Conservation (phyloP, 2,797 vertebrate species). For the Astyanax mexicanus region DNA sequence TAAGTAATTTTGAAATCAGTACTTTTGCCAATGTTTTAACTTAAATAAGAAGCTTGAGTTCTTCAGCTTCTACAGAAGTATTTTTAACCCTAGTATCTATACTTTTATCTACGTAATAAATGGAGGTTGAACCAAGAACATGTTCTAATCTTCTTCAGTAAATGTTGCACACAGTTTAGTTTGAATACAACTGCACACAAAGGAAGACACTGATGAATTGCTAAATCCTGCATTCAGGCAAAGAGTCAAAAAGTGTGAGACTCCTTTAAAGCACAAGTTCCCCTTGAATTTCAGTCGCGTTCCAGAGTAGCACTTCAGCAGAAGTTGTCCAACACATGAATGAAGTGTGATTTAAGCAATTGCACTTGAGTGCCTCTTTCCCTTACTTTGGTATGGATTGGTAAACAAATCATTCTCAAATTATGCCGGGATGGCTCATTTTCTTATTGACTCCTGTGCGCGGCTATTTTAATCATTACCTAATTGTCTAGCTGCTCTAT, state of each 20-base stretch:
- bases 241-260: not conserved
- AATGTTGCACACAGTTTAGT: too few relatives aligned
- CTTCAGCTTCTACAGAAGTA: too few relatives aligned
- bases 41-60: too few relatives aligned
- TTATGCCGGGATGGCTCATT: conserved; percentile 90
- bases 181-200: too few relatives aligned
- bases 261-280: not conserved
- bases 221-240: not conserved
- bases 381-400: conserved; percentile 83
- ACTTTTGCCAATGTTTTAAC: too few relatives aligned
- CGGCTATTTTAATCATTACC: conserved; percentile 93
- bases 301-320: conserved; percentile 48
- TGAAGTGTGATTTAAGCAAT: conserved; percentile 67
- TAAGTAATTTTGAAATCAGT: too few relatives aligned
- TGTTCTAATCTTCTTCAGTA: too few relatives aligned
- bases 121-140: too few relatives aligned
- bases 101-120: too few relatives aligned
- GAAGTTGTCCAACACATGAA: conserved; percentile 55
- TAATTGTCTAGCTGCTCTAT: conserved; percentile 97
- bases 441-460: conserved; percentile 87
- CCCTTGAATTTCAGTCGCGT: not conserved
- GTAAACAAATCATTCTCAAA: conserved; percentile 90
- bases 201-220: not conserved
- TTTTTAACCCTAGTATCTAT: too few relatives aligned
- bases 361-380: conserved; percentile 75